Percentiles rank a stretch among this genome's conserved stretches.
Conservation (phyloP, 2,113 vertebrate genomes). For the Eretmochelys imbricata region DNA sequence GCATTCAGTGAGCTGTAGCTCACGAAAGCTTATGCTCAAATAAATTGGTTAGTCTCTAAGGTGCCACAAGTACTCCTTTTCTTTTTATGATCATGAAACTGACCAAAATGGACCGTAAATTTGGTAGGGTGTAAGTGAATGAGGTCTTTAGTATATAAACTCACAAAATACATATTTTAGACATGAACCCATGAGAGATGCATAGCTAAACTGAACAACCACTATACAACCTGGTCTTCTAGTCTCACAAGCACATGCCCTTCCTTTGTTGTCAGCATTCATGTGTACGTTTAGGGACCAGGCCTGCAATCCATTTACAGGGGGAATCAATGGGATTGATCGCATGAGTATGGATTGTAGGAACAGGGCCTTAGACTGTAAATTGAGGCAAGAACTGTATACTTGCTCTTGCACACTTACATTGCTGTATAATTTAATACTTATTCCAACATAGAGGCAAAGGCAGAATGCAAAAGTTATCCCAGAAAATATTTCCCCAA, state of each 20-base stretch:
- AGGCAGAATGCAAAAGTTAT: background rate
- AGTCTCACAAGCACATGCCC: background rate
- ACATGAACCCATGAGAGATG: background rate
- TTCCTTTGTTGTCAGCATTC: background rate
- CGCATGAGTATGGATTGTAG: background rate
- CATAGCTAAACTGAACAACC: background rate
- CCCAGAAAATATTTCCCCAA: background rate
- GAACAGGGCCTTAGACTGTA: background rate
- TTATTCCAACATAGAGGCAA: background rate
- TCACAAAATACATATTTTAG: background rate
- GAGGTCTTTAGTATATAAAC: background rate
- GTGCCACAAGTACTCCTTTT: no score
- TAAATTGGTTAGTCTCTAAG: no score
- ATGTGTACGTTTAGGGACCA: background rate
- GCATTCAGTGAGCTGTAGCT: no score
- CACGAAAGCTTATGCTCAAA: no score
- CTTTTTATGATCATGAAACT: no score
- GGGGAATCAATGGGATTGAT: background rate
- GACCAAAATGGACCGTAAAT: no score
- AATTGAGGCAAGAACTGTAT: background rate
- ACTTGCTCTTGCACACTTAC: background rate
- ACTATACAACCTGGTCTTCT: background rate
- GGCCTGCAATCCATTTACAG: background rate
- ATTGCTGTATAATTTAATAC: background rate
- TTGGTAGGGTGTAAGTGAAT: background rate